These are phyloP conservation scores for Danionella dracula DNA, from an alignment of 2,797 vertebrate species.

Conservation along the genomic window DNA sequence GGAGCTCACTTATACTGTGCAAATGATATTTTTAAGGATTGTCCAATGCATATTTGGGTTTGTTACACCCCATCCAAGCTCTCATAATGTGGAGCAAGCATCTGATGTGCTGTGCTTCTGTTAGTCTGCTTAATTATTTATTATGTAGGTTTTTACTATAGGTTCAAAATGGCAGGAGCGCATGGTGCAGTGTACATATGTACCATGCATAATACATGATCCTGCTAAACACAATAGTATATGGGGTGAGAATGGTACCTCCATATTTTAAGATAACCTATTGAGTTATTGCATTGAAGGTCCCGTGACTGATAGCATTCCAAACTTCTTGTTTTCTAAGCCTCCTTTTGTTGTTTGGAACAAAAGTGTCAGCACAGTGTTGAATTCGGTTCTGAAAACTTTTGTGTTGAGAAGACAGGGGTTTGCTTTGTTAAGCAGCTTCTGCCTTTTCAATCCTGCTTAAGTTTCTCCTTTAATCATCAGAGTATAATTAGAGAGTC, in stretches of 20 bases:
- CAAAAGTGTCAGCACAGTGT: too few relatives aligned
- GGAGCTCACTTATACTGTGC: neutral
- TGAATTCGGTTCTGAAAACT: conserved; percentile 24
- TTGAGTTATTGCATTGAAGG: neutral
- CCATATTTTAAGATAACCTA: neutral
- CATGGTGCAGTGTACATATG: conserved; percentile 35
- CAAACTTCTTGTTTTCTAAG: conserved; percentile 12
- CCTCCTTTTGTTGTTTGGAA: conserved; percentile 28
- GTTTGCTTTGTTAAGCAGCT: conserved; percentile 29
- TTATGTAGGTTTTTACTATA: conserved; percentile 35
- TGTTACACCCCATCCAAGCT: conserved; percentile 46
- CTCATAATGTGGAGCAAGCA: conserved; percentile 32
- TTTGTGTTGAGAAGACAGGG: conserved; percentile 26
- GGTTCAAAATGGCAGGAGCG: conserved; percentile 22
- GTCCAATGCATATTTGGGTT: conserved; percentile 34
- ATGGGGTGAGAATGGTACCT: neutral
- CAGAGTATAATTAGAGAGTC: conserved; percentile 58
- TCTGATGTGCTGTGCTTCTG: conserved; percentile 30
- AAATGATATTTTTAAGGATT: conserved; percentile 50
- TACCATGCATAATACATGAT: conserved; percentile 41
- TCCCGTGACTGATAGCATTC: conserved; percentile 21
- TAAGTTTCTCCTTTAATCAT: conserved; percentile 64
- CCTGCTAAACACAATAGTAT: conserved; percentile 12
- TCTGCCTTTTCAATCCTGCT: conserved; percentile 54
- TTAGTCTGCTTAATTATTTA: conserved; percentile 45